Evolutionary conservation across 2,113 vertebrate species (phyloP).

Genomic region (Lepus americanus): DNA sequence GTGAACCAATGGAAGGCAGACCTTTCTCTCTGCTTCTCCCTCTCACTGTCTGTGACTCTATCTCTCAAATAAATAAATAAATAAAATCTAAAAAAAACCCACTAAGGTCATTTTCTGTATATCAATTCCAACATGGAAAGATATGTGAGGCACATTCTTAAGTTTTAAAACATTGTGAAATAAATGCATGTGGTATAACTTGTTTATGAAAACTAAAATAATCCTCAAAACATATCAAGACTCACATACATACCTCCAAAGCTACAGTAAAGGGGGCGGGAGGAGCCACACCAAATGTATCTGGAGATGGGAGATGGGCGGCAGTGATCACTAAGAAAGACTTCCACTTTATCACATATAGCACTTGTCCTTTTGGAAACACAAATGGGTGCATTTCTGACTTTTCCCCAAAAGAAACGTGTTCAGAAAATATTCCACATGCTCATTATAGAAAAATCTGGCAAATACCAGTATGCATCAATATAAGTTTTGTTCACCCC

Average conservation of each 20-base stretch:
- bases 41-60: too few relatives aligned
- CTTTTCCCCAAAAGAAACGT: slow-evolving; percentile 37
- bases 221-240: background rate
- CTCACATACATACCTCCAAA: background rate
- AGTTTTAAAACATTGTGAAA: slow-evolving; percentile 15
- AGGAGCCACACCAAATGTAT: background rate
- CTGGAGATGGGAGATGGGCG: background rate
- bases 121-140: background rate
- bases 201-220: background rate
- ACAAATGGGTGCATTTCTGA: slow-evolving; percentile 33
- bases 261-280: background rate
- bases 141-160: background rate
- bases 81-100: too few relatives aligned
- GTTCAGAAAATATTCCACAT: background rate
- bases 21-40: too few relatives aligned
- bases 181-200: background rate
- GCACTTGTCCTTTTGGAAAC: background rate
- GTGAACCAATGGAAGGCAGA: too few relatives aligned
- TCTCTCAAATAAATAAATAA: too few relatives aligned
- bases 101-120: background rate
- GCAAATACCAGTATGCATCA: background rate
- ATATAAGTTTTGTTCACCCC: slow-evolving; percentile 20
- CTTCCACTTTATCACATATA: background rate
- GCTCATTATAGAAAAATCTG: slow-evolving; percentile 32
- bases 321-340: background rate